These are phyloP conservation scores for Melinaea menophilus DNA, from an alignment of 2,888 invertebrate genomes.

Conservation along the genomic window DNA sequence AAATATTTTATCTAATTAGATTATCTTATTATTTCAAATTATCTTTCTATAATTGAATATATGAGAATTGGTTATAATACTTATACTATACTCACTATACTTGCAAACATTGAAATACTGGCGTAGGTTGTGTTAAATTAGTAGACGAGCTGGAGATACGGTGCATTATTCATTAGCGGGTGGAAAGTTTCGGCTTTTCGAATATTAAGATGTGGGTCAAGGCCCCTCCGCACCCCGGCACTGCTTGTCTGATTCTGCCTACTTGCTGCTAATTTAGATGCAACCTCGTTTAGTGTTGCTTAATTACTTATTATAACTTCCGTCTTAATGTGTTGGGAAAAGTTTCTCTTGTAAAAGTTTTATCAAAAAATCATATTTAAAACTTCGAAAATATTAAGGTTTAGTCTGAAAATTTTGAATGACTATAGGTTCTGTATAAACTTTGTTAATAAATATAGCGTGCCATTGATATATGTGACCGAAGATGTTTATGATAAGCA, in stretches of 20 bases:
- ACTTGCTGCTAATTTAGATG: conserved; percentile 44
- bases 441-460: too few species aligned
- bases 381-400: background rate
- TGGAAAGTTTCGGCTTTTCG: conserved; percentile 58
- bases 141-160: conserved; percentile 15
- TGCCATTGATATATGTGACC: too few species aligned
- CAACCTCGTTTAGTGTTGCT: conserved; percentile 51
- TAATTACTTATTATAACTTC: conserved; percentile 46
- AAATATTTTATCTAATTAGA: too few species aligned
- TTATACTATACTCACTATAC: background rate
- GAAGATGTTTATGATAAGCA: background rate
- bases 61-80: too few species aligned
- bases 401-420: too few species aligned
- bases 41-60: too few species aligned
- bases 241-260: conserved; percentile 30
- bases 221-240: conserved; percentile 36
- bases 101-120: background rate
- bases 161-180: conserved; percentile 52
- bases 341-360: background rate
- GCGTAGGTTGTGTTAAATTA: conserved; percentile 12
- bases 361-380: background rate
- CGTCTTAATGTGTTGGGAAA: conserved; percentile 28
- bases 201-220: conserved; percentile 60
- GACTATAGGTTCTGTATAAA: too few species aligned
- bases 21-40: too few species aligned